Evolutionary conservation across 64 coral and sea anemone species (phyloP).

Genomic region (Actinia tenebrosa): DNA sequence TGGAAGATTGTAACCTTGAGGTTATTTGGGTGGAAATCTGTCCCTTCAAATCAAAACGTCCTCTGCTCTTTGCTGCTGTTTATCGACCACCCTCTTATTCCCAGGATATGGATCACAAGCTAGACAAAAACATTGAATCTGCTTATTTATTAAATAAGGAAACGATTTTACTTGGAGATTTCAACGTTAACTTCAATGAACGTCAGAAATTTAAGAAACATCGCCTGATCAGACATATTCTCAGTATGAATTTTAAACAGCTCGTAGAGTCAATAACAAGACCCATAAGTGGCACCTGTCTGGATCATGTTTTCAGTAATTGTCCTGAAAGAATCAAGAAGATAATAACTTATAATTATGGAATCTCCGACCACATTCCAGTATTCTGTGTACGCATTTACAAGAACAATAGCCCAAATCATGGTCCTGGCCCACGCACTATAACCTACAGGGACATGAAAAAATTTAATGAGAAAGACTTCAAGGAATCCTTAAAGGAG

Average conservation of each 20-base stretch:
- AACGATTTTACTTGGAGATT: slow-evolving; percentile 12
- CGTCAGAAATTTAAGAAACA: slow-evolving; percentile 15
- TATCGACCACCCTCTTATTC: slow-evolving; percentile 20
- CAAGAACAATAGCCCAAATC: too few species aligned
- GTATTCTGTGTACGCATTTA: slow-evolving; percentile 52
- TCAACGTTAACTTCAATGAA: neutral
- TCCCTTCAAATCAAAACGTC: slow-evolving; percentile 15
- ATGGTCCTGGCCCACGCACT: too few species aligned
- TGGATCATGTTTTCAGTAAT: slow-evolving; percentile 67
- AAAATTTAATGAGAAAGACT: neutral
- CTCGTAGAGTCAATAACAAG: slow-evolving; percentile 47
- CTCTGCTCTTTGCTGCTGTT: slow-evolving; percentile 21
- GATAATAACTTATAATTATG: slow-evolving; percentile 29
- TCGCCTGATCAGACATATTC: neutral
- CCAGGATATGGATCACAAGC: neutral
- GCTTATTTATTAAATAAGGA: neutral
- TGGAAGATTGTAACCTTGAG: neutral
- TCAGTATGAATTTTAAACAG: slow-evolving; percentile 48
- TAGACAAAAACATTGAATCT: slow-evolving; percentile 25
- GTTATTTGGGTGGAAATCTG: neutral
- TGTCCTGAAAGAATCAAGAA: slow-evolving; percentile 47
- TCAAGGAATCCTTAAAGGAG: too few species aligned
- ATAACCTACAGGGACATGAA: neutral
- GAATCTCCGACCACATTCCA: slow-evolving; percentile 58
- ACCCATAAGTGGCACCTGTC: slow-evolving; percentile 49